phyloP scores from a whole-genome alignment of 2,888 invertebrate species.

The Urechis unicinctus region DNA sequence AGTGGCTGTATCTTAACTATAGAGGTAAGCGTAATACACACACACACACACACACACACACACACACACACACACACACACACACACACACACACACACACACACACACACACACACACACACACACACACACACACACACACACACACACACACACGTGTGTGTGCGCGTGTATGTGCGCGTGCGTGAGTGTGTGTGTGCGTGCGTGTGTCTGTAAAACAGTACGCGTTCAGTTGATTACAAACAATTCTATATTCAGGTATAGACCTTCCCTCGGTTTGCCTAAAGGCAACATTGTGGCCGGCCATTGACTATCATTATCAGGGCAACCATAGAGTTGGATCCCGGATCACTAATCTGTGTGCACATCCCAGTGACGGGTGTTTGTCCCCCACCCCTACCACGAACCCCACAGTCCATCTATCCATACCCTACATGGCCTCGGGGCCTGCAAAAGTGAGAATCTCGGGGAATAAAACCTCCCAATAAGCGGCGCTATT shows the following conservation, averaged over 20 bases:
- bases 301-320: too few relatives aligned
- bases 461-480: too few relatives aligned
- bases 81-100: neutral
- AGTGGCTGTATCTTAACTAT: neutral
- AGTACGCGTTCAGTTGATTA: neutral
- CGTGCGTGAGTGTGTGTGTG: too few relatives aligned
- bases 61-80: neutral
- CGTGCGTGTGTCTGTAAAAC: neutral
- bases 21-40: neutral
- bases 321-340: too few relatives aligned
- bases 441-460: too few relatives aligned
- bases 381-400: too few relatives aligned
- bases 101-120: neutral
- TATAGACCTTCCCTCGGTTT: too few relatives aligned
- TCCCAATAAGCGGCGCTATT: too few relatives aligned
- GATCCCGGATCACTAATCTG: constrained; percentile 1
- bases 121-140: neutral
- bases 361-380: too few relatives aligned
- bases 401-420: too few relatives aligned
- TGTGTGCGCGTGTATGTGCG: neutral
- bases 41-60: neutral
- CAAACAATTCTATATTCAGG: neutral
- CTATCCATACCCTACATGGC: too few relatives aligned
- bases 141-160: neutral
- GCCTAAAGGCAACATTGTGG: too few relatives aligned